Evolutionary conservation across 2,888 invertebrate genomes (phyloP).

Genomic region (Brenthis daphne): DNA sequence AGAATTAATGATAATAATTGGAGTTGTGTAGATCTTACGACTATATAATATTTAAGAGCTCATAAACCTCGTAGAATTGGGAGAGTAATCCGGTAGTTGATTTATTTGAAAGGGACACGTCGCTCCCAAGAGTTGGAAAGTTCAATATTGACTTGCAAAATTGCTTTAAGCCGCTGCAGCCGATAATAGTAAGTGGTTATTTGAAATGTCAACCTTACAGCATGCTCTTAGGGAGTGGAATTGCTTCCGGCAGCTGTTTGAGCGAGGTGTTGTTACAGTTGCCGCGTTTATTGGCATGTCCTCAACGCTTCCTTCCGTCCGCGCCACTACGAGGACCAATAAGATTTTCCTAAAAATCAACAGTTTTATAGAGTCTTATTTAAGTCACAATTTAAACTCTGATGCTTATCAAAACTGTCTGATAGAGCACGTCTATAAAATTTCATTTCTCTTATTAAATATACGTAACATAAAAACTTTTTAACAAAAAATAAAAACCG

Average conservation of each 20-base stretch:
- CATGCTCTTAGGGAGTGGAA: slow-evolving; percentile 55
- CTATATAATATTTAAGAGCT: slow-evolving; percentile 37
- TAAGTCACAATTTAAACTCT: not conserved
- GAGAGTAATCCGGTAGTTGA: slow-evolving; percentile 46
- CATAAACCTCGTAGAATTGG: slow-evolving; percentile 44
- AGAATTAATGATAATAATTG: slow-evolving; percentile 23
- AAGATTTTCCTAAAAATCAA: slow-evolving; percentile 55
- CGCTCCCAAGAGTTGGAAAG: slow-evolving; percentile 69
- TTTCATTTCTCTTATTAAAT: not conserved
- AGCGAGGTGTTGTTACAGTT: slow-evolving; percentile 69
- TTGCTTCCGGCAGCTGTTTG: slow-evolving; percentile 58
- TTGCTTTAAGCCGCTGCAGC: slow-evolving; percentile 75
- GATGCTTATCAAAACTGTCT: not conserved
- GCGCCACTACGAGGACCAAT: slow-evolving; percentile 41
- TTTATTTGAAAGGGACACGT: slow-evolving; percentile 69
- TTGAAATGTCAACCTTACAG: slow-evolving; percentile 69
- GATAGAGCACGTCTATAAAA: not conserved
- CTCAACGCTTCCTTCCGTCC: slow-evolving; percentile 72
- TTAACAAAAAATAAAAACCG: too few relatives aligned
- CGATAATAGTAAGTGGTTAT: slow-evolving; percentile 65
- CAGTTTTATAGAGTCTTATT: slow-evolving; percentile 2
- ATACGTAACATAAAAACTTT: not conserved
- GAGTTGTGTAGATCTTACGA: slow-evolving; percentile 23
- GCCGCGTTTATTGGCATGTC: slow-evolving; percentile 75
- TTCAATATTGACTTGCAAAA: slow-evolving; percentile 79